These are phyloP conservation scores for Sebastes cheni DNA, from an alignment of 2,797 vertebrate species.

Conservation along the genomic window DNA sequence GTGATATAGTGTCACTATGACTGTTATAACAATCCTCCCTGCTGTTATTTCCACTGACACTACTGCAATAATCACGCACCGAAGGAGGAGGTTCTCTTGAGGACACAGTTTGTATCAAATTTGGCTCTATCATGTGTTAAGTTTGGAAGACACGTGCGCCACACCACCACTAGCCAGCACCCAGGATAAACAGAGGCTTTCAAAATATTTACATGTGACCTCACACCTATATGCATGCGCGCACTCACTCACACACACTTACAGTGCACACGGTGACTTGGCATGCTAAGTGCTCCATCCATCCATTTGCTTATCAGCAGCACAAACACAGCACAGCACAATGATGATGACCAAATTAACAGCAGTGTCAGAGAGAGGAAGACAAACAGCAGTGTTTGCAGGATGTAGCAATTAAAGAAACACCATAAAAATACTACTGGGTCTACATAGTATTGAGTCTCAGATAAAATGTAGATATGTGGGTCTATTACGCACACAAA, in stretches of 20 bases:
- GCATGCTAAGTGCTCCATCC: constrained; percentile 47
- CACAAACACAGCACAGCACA: constrained; percentile 37
- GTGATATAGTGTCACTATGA: neutral
- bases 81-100: neutral
- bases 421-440: neutral
- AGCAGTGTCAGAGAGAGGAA: constrained; percentile 7
- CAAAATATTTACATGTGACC: constrained; percentile 62
- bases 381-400: constrained; percentile 28
- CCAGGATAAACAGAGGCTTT: constrained; percentile 46
- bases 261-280: constrained; percentile 21
- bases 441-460: neutral
- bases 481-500: neutral
- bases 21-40: neutral
- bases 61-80: neutral
- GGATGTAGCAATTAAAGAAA: neutral
- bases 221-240: constrained; percentile 36
- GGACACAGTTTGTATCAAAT: constrained; percentile 16
- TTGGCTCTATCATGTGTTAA: constrained; percentile 22
- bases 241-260: neutral
- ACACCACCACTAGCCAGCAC: constrained; percentile 4
- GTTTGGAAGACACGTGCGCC: constrained; percentile 27
- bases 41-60: neutral
- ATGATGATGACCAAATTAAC: constrained; percentile 38
- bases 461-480: neutral
- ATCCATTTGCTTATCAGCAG: constrained; percentile 64